Conservation (phyloP, 2,888 invertebrate species). For the Hydrotaea diabolus region DNA sequence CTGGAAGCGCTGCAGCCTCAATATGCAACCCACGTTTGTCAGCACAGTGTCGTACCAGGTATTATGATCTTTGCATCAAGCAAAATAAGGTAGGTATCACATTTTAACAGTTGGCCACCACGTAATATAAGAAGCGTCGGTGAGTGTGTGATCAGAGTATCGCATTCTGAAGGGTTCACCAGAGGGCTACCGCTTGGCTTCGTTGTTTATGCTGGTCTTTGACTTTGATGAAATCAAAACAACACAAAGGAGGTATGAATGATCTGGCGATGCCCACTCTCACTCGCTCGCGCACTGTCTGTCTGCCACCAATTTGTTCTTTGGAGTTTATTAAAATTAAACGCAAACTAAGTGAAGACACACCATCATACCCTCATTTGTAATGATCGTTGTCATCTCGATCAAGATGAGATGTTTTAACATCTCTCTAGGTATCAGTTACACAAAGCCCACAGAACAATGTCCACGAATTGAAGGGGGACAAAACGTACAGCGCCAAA, state of each 20-base stretch:
- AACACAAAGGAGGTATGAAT: constrained; percentile 51
- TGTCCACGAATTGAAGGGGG: neutral
- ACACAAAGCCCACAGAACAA: neutral
- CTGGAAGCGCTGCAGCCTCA: neutral
- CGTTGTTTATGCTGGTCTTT: constrained; percentile 62
- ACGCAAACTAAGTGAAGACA: constrained; percentile 34
- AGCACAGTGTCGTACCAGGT: neutral
- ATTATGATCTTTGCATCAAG: neutral
- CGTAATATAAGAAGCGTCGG: constrained; percentile 2
- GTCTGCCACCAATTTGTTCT: constrained; percentile 27
- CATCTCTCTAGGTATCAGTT: constrained; percentile 56
- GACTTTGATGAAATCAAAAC: constrained; percentile 53
- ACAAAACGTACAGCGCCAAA: constrained; percentile 60
- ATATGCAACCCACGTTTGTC: constrained; percentile 56
- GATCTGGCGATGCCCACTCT: neutral
- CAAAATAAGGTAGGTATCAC: constrained; percentile 61
- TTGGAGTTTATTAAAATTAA: constrained; percentile 35
- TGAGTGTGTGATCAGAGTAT: neutral
- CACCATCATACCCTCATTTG: constrained; percentile 56
- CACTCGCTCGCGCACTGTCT: constrained; percentile 46
- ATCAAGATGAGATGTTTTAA: constrained; percentile 22
- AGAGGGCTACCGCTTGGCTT: neutral
- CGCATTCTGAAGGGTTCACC: neutral
- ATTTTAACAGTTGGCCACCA: constrained; percentile 61
- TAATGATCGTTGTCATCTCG: constrained; percentile 32